Evolutionary conservation across 1,140 invertebrate genomes (phyloP).

Genomic region (Drosophila nasuta): DNA sequence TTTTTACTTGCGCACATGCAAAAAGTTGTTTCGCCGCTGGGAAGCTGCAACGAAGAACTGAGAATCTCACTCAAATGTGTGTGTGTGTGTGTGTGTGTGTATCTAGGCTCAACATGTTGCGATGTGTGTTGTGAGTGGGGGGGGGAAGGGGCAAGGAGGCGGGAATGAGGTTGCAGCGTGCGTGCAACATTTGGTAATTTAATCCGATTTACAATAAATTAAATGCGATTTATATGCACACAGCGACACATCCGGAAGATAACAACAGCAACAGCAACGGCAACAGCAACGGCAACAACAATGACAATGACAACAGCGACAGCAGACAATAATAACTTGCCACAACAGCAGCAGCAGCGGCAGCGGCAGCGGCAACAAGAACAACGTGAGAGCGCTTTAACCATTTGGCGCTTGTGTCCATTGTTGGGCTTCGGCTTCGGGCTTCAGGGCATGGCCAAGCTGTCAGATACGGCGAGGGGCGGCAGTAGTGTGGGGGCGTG

Average conservation of each 20-base stretch:
- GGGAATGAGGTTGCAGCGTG: conserved; percentile 40
- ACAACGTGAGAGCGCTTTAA: conserved; percentile 37
- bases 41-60: not conserved
- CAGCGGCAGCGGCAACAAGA: conserved; percentile 43
- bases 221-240: conserved; percentile 84
- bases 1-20: conserved; percentile 2
- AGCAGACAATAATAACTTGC: conserved; percentile 69
- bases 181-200: conserved; percentile 83
- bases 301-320: conserved; percentile 50
- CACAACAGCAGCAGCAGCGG: conserved; percentile 56
- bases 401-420: conserved; percentile 62
- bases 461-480: not conserved
- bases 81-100: not conserved
- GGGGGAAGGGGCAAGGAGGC: conserved; percentile 1
- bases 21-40: not conserved
- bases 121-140: not conserved
- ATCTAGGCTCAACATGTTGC: not conserved
- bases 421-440: conserved; percentile 56
- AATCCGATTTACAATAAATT: conserved; percentile 84
- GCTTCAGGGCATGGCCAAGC: conserved; percentile 29
- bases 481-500: conserved; percentile 14
- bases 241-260: conserved; percentile 83
- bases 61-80: not conserved
- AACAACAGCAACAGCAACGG: conserved; percentile 65
- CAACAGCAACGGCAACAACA: conserved; percentile 39